Percentiles rank a stretch among this genome's conserved stretches.
Conservation (phyloP, 2,888 invertebrate species). For the Gortyna flavago region DNA sequence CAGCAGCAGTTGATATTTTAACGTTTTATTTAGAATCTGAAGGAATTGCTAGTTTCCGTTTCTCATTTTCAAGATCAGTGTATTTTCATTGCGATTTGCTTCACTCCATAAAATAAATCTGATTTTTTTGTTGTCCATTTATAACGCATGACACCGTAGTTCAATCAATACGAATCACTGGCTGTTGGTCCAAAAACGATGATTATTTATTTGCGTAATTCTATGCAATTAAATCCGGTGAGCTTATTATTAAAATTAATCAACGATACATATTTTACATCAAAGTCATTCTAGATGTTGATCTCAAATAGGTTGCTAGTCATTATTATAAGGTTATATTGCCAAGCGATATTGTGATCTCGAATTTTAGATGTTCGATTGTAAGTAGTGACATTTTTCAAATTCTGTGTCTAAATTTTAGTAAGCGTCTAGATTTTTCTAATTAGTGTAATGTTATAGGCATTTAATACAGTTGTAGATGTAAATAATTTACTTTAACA, state of each 20-base stretch:
- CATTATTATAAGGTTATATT: conserved; percentile 79
- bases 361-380: conserved; percentile 71
- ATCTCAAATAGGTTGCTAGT: conserved; percentile 77
- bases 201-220: conserved; percentile 47
- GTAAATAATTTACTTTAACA: conserved; percentile 63
- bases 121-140: not conserved
- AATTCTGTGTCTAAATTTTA: conserved; percentile 62
- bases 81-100: not conserved
- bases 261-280: conserved; percentile 55
- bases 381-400: conserved; percentile 66
- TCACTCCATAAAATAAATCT: too few relatives aligned
- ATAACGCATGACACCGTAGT: not conserved
- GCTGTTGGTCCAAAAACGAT: conserved; percentile 34
- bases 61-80: not conserved
- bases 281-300: conserved; percentile 55
- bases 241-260: conserved; percentile 62
- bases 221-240: conserved; percentile 58
- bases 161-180: not conserved
- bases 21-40: not conserved
- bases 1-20: conserved; percentile 38
- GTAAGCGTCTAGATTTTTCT: conserved; percentile 58
- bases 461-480: conserved; percentile 51
- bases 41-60: not conserved
- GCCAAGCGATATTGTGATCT: conserved; percentile 89
- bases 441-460: conserved; percentile 52